These are phyloP conservation scores for Nemapogon koenigi DNA, from an alignment of 2,888 invertebrate species.

Conservation along the genomic window DNA sequence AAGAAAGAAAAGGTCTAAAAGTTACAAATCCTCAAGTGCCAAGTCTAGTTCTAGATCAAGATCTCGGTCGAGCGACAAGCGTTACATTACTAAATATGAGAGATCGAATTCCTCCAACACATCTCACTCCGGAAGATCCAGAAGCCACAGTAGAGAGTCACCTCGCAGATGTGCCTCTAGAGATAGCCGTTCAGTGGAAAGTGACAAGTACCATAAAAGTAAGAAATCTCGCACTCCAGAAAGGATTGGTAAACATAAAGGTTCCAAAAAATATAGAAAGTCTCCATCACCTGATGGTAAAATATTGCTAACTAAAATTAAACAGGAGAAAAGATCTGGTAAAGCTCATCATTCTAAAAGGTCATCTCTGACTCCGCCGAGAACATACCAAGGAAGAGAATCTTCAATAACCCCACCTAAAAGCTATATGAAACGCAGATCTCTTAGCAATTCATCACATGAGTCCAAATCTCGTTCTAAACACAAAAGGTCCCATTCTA, in stretches of 20 bases:
- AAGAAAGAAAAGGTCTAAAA: conserved; percentile 31
- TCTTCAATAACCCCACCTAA: conserved; percentile 44
- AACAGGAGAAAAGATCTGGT: neutral
- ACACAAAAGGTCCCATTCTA: neutral
- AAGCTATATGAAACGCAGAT: conserved; percentile 24
- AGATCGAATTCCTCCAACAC: conserved; percentile 34
- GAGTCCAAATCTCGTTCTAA: neutral
- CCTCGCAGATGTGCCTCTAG: too few species aligned
- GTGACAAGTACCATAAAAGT: neutral
- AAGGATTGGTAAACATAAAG: too few species aligned
- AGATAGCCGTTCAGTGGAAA: neutral
- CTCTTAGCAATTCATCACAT: neutral
- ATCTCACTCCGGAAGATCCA: conserved; percentile 31
- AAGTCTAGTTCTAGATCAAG: conserved; percentile 36
- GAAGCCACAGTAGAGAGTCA: too few species aligned
- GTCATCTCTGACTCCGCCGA: conserved; percentile 1
- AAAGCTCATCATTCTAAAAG: neutral
- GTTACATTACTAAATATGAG: conserved; percentile 20
- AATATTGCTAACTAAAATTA: too few species aligned
- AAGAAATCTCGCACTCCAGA: too few species aligned
- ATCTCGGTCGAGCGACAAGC: conserved; percentile 23
- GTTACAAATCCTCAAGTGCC: conserved; percentile 46
- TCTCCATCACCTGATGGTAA: too few species aligned
- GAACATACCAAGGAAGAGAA: neutral
- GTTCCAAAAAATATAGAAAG: too few species aligned